Evolutionary conservation across 2,113 vertebrate genomes (phyloP).

Genomic region (Atlantisia rogersi): DNA sequence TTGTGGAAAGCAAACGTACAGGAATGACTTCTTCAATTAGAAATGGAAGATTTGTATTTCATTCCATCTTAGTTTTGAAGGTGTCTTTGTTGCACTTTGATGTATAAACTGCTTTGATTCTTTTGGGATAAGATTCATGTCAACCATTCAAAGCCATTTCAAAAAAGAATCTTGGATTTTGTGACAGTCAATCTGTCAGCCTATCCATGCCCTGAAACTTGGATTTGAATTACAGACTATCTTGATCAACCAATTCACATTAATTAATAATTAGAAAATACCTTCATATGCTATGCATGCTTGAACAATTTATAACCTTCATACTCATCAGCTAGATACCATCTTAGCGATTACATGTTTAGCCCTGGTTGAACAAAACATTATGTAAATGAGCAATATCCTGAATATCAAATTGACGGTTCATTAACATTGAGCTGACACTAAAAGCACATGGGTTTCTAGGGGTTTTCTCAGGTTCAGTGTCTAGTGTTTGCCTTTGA

Average conservation of each 20-base stretch:
- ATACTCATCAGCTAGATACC: not conserved
- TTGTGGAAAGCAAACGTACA: not conserved
- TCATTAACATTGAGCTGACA: not conserved
- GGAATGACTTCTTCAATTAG: not conserved
- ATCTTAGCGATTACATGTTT: not conserved
- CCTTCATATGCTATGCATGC: not conserved
- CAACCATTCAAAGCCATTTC: not conserved
- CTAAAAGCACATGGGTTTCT: accelerated
- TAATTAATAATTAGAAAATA: not conserved
- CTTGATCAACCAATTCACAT: not conserved
- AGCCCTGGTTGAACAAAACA: not conserved
- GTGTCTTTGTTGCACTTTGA: not conserved
- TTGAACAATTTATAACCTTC: not conserved
- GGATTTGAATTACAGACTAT: not conserved
- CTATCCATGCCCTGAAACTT: not conserved
- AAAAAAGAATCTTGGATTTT: not conserved
- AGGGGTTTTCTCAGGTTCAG: not conserved
- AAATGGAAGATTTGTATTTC: not conserved
- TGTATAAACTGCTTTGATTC: constrained; percentile 1
- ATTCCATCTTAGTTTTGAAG: not conserved
- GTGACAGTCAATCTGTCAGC: not conserved
- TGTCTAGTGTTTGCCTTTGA: not conserved
- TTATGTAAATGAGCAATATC: not conserved
- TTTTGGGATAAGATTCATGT: not conserved
- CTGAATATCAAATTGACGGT: not conserved